These are phyloP conservation scores for Heteractis magnifica DNA, from an alignment of 92 coral and sea anemone species.

Conservation along the genomic window DNA sequence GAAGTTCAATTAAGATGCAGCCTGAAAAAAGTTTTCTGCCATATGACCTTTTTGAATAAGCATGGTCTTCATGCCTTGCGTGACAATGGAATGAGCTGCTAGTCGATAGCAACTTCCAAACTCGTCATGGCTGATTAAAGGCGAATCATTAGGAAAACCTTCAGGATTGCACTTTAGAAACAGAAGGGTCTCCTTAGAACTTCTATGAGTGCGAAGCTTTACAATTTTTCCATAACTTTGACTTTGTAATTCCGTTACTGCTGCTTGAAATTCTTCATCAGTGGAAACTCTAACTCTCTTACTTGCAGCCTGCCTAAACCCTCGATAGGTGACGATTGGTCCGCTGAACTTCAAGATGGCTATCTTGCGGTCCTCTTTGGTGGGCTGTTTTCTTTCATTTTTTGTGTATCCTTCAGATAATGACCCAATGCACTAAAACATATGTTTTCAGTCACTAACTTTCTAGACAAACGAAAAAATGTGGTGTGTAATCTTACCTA, in stretches of 20 bases:
- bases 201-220: neutral
- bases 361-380: neutral
- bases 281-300: neutral
- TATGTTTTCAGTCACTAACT: neutral
- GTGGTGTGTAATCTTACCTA: neutral
- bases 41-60: slow-evolving; percentile 5
- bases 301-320: slow-evolving; percentile 6
- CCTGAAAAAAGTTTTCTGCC: slow-evolving; percentile 1
- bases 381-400: slow-evolving; percentile 8
- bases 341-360: neutral
- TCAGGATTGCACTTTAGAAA: neutral
- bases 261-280: neutral
- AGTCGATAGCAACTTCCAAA: neutral
- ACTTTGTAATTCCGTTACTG: neutral
- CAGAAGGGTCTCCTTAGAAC: neutral
- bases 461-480: neutral
- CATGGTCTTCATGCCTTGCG: slow-evolving; percentile 7
- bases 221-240: neutral
- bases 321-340: slow-evolving; percentile 1
- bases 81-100: neutral
- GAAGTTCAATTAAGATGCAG: neutral
- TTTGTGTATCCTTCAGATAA: neutral
- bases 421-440: slow-evolving; percentile 1
- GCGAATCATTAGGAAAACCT: neutral
- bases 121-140: neutral